Evolutionary conservation across 2,888 invertebrate species (phyloP).

Genomic region (Rugalucina vietnamica): DNA sequence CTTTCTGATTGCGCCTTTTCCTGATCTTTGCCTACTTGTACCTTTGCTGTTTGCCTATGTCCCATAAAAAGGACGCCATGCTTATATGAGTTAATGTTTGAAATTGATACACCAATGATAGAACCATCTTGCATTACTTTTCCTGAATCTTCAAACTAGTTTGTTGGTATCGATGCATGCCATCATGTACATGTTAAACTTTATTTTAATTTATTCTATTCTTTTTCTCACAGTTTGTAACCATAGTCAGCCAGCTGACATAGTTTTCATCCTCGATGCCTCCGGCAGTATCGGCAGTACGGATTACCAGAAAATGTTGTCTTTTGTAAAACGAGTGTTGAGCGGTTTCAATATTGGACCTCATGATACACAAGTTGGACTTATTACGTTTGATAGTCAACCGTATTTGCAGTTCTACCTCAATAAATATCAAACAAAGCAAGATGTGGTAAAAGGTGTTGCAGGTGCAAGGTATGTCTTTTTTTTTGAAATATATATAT

Average conservation of each 20-base stretch:
- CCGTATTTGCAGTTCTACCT: constrained; percentile 76
- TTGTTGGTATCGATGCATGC: too few relatives aligned
- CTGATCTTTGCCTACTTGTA: too few relatives aligned
- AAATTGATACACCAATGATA: too few relatives aligned
- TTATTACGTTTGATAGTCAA: constrained; percentile 71
- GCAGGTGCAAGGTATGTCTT: constrained; percentile 32
- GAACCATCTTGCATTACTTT: too few relatives aligned
- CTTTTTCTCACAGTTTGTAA: constrained; percentile 56
- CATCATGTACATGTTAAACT: too few relatives aligned
- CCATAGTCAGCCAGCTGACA: constrained; percentile 69
- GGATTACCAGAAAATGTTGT: constrained; percentile 72
- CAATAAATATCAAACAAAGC: constrained; percentile 72
- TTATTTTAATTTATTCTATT: background rate
- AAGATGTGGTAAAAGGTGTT: constrained; percentile 70
- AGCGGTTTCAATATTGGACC: constrained; percentile 69
- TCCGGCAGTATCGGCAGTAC: constrained; percentile 71
- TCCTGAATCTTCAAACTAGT: too few relatives aligned
- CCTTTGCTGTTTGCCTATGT: too few relatives aligned
- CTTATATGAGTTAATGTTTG: too few relatives aligned
- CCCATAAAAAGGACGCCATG: too few relatives aligned
- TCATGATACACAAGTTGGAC: constrained; percentile 70
- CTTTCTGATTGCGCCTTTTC: too few relatives aligned
- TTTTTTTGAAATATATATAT: too few relatives aligned
- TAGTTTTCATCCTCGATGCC: constrained; percentile 75
- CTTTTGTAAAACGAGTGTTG: constrained; percentile 69